A percentile compares a stretch with the other conserved stretches of the same genome.
Conservation (phyloP, 2,113 vertebrate species). For the Nycticorax nycticorax region DNA sequence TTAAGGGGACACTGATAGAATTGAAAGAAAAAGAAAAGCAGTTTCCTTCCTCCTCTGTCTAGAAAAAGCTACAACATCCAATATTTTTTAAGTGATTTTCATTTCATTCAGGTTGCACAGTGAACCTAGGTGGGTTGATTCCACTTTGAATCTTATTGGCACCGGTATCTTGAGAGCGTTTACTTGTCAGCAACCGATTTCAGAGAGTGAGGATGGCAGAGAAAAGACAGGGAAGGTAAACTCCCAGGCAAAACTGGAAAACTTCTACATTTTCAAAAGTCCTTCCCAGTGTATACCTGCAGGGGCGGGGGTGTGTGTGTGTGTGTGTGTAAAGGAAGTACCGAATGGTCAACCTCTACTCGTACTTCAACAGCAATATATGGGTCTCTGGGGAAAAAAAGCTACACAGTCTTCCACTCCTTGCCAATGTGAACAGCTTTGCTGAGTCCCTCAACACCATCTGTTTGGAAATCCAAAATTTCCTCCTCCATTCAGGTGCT, state of each 20-base stretch:
- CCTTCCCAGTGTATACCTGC: background rate
- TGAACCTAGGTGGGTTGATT: background rate
- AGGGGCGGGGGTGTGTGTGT: too few relatives aligned
- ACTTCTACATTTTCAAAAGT: background rate
- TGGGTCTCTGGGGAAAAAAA: background rate
- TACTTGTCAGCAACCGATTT: background rate
- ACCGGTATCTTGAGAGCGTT: fast-evolving
- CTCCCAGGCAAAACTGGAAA: background rate
- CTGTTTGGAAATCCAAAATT: constrained; percentile 43
- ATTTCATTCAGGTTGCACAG: background rate
- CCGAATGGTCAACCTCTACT: background rate
- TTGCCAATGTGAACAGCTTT: constrained; percentile 50
- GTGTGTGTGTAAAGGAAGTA: background rate
- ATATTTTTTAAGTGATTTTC: background rate
- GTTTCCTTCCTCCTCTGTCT: constrained; percentile 53
- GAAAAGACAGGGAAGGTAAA: background rate
- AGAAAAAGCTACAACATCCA: background rate
- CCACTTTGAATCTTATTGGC: background rate
- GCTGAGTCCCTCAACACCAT: constrained; percentile 54
- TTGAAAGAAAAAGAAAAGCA: background rate
- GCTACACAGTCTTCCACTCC: background rate
- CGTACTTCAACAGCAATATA: background rate
- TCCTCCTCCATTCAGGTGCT: constrained; percentile 51
- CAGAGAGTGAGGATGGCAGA: background rate
- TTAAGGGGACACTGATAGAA: constrained; percentile 54